Base-by-base conservation (phyloP, 1,140 invertebrate species). In the Pararge aegeria region DNA sequence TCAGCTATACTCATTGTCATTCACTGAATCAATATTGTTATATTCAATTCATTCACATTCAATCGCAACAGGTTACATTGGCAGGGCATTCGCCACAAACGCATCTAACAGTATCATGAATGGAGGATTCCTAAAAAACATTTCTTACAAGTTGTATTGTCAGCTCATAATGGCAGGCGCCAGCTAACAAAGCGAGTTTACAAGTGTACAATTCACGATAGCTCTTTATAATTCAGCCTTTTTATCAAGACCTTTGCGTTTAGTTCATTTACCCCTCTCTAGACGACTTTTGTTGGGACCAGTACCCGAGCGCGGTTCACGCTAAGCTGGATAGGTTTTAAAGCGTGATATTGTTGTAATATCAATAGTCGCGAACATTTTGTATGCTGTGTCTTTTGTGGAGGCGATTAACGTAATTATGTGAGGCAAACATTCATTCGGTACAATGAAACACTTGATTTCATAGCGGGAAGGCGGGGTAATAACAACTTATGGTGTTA, bases 71-170 rank as follows among this genome's bases (percentile, higher is more conserved):
- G 83, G 83, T 88, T 78, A 79, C 66, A 79, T 80, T 80, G 80
- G 75, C 72, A 75, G 67, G 72, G 68, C 58, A 70, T 84, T 78
- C 69, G 70, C 75, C 64, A 74, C 77, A 83, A 83, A 83, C 70
- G 68, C 80, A 82, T 85, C 82, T 82, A 82, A 83, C 70, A 73
- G 75, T 73, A 82, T 76, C 71, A 83, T 86, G 82, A 89, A 89
- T 87, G 82, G 76, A 68, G 74, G 70, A 89, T 81, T 87, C 75
- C 83, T 86, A 89, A 89, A 89, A 89, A 89, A 82, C 80, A 76
- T 86, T 89, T 78, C 84, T 89, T 87, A 79, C 81, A 89, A 85
- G 81, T 85, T 83, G 80, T 79, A 89, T 89, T 89, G 84, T 89
- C 78, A 83, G 83, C 68, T 62, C 51, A 86, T 83, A 86, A 87